These are phyloP conservation scores for Danaus plexippus DNA, from an alignment of 1,140 invertebrate species.

Conservation along the genomic window DNA sequence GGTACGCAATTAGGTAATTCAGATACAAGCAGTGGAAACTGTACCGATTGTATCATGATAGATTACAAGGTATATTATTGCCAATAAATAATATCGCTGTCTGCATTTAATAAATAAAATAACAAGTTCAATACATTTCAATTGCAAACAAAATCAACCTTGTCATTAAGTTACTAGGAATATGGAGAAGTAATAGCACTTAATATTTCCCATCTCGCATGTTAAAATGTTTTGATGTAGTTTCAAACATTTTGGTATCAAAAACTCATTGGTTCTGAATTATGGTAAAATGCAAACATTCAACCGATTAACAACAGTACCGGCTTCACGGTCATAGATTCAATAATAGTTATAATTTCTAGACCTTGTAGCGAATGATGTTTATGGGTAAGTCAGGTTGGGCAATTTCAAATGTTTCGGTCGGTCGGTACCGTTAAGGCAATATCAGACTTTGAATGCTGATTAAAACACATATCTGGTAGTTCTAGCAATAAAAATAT, in stretches of 20 bases:
- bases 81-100: constrained; percentile 16
- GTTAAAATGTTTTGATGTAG: no score
- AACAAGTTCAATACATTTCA: no score
- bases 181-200: no score
- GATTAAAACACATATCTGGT: constrained; percentile 34
- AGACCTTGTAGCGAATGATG: constrained; percentile 16
- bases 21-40: constrained; percentile 31
- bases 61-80: constrained; percentile 36
- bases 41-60: constrained; percentile 42
- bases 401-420: constrained; percentile 18
- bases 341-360: constrained; percentile 12
- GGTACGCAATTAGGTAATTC: constrained; percentile 50
- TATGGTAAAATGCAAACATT: no score
- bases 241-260: not conserved
- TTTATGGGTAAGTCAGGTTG: constrained; percentile 21
- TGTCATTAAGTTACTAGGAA: no score
- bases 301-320: no score
- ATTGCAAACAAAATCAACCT: no score
- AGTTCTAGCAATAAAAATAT: constrained; percentile 32
- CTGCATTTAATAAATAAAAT: not conserved
- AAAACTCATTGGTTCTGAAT: not conserved
- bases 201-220: no score
- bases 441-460: constrained; percentile 21
- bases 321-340: constrained; percentile 14
- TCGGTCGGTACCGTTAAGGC: constrained; percentile 29